Evolutionary conservation across 2,113 vertebrate genomes (phyloP).

Genomic region (Macrotis lagotis): DNA sequence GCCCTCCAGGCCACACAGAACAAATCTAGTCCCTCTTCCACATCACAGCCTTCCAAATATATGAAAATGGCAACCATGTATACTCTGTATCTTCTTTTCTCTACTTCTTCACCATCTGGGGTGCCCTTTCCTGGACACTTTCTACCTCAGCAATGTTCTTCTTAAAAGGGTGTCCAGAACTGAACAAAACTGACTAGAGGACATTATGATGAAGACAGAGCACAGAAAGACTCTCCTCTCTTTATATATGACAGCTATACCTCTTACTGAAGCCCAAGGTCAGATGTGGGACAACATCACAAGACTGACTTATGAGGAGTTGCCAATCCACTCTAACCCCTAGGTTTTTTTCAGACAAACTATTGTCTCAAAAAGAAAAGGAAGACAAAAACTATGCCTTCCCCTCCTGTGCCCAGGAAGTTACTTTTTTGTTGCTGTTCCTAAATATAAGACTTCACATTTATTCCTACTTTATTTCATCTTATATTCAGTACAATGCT

Average conservation of each 20-base stretch:
- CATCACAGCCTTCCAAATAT: background rate
- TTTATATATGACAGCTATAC: background rate
- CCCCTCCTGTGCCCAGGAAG: background rate
- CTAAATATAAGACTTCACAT: background rate
- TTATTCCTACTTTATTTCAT: background rate
- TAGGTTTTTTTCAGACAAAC: background rate
- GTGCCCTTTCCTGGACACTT: background rate
- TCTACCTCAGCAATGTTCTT: background rate
- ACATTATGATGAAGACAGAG: background rate
- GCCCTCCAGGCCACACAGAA: background rate
- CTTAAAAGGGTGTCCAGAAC: background rate
- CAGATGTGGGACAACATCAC: background rate
- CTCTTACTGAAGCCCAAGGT: background rate
- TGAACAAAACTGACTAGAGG: background rate
- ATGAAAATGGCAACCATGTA: background rate
- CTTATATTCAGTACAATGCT: background rate
- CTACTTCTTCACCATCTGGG: background rate
- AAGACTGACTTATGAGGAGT: background rate
- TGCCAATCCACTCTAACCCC: background rate
- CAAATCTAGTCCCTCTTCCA: background rate
- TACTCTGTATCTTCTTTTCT: background rate
- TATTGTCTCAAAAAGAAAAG: background rate
- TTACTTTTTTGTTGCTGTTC: background rate
- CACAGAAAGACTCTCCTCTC: background rate
- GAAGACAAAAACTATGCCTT: background rate